phyloP scores from a whole-genome alignment of 2,113 vertebrate species.

The Octodon degus region DNA sequence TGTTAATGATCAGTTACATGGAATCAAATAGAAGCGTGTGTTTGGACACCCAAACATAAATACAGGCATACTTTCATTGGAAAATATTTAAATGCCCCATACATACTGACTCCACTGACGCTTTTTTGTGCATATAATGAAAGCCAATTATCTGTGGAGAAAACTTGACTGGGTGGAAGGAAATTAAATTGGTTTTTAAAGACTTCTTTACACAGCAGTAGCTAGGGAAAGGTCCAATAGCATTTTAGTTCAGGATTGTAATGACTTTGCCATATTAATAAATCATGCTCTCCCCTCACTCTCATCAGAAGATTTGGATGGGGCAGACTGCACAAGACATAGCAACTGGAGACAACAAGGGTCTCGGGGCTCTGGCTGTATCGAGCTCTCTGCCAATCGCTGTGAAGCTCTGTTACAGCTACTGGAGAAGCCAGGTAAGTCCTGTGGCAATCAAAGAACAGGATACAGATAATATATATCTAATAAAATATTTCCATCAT shows the following conservation, averaged over 20 bases:
- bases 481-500: neutral
- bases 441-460: slow-evolving; percentile 44
- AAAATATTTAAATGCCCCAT: slow-evolving; percentile 76
- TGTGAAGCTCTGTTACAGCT: slow-evolving; percentile 57
- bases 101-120: slow-evolving; percentile 77
- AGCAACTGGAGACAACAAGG: slow-evolving; percentile 64
- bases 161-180: slow-evolving; percentile 86
- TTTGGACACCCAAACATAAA: slow-evolving; percentile 60
- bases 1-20: slow-evolving; percentile 33
- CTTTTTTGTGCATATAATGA: slow-evolving; percentile 83
- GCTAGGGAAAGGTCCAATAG: slow-evolving; percentile 84
- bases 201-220: slow-evolving; percentile 84
- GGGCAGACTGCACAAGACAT: slow-evolving; percentile 73
- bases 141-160: slow-evolving; percentile 88
- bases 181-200: slow-evolving; percentile 88
- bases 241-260: slow-evolving; percentile 83
- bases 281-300: slow-evolving; percentile 83
- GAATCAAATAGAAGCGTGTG: slow-evolving; percentile 20
- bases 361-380: slow-evolving; percentile 47
- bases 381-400: slow-evolving; percentile 64
- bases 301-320: slow-evolving; percentile 82
- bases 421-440: slow-evolving; percentile 78
- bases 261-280: slow-evolving; percentile 84
- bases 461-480: neutral
- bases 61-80: slow-evolving; percentile 51